Base-by-base conservation (phyloP, 2,888 invertebrate genomes). In the Linhomoeus sp. region DNA sequence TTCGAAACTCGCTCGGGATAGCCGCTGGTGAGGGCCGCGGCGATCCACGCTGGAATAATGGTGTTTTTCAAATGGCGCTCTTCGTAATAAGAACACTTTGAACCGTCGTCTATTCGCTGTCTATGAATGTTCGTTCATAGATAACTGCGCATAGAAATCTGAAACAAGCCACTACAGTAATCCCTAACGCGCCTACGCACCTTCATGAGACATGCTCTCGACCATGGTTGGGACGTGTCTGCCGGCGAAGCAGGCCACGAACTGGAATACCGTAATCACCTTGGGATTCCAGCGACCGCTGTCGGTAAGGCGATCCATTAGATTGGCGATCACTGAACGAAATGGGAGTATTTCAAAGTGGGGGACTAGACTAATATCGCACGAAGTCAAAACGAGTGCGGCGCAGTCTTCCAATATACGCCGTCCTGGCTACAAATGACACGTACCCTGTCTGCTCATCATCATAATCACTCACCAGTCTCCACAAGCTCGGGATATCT, bases 1-100 rank as follows among this genome's bases (percentile, higher is more conserved):
- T 54, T 53, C 2, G 48, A 45, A 9, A 62, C 53, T 37, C 53
- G 51, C 1, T 51, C 45, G 14, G 52, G 49, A 17, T 57, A 49
- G 24, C 53, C 48, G 7, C 58, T 58, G 41, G 52, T 52, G 29
- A 62, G 51, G 5, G 52, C 52, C 5, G 55, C 48, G 9, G 55
- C 51, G 49, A 62, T 62, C 56, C 58, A 62, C 2, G 62, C 60
- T 58, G 49, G 46, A 56, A 50, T 12, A 14, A n/a, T n/a, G 9
- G 23, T 43, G 19, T 15, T 7, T 3, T n/a, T n/a, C n/a, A n/a
- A n/a, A n/a, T n/a, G n/a, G n/a, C n/a, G n/a, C n/a, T n/a, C n/a
- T n/a, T n/a, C n/a, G n/a, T n/a, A n/a, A n/a, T n/a, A n/a, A n/a
- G n/a, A n/a, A n/a, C n/a, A n/a, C n/a, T n/a, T n/a, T n/a, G n/a